Base-by-base conservation (phyloP, 1,140 invertebrate genomes). In the Drosophila burlai region DNA sequence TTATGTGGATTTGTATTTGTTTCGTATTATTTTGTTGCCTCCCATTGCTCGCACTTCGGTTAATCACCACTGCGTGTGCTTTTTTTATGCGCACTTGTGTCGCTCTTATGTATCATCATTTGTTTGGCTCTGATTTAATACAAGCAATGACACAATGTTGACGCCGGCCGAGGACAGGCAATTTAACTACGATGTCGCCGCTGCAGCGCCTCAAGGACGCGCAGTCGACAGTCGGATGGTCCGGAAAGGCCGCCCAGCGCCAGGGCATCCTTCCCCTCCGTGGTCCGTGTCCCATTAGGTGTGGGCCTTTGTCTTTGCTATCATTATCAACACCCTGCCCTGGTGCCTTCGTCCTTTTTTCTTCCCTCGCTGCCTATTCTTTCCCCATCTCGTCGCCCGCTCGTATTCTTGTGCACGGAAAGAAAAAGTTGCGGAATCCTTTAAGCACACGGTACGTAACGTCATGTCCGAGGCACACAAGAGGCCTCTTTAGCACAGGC, bases 271-370 rank as follows among this genome's bases (percentile, higher is more conserved):
- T 34, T 18, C 34, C 46, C 38, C 42, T 21, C 42, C 50, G 54
- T 54, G 43, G 38, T 34, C 55, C 40, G 68, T 61, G 73, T 58
- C 72, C 74, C 74, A 76, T 76, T 76, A 66, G 75, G 55, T 64
- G 65, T 77, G 57, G 55, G 75, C 76, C 80, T 87, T 86, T 86
- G 83, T 86, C 83, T 73, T 67, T 76, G 80, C 71, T 80, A 74
- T 83, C 83, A 87, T 86, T 86, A 86, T 87, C 80, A 86, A 83
- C 83, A 87, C 80, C 76, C 40, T 69, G 66, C 55, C 83, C 65
- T 64, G 78, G 63, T 72, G 80, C 46, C 54, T 69, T 62, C 60
- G 63, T 59, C 54, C 46, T 49, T 58, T 66, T 31, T 60, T 47
- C 43, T 42, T 31, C 29, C 18, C 69, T 46, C 18, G 29, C 47